A percentile compares a stretch with the other conserved stretches of the same genome.
Evolutionary conservation across 1,140 invertebrate genomes (phyloP).

Genomic region (Sarcophaga peregrina): DNA sequence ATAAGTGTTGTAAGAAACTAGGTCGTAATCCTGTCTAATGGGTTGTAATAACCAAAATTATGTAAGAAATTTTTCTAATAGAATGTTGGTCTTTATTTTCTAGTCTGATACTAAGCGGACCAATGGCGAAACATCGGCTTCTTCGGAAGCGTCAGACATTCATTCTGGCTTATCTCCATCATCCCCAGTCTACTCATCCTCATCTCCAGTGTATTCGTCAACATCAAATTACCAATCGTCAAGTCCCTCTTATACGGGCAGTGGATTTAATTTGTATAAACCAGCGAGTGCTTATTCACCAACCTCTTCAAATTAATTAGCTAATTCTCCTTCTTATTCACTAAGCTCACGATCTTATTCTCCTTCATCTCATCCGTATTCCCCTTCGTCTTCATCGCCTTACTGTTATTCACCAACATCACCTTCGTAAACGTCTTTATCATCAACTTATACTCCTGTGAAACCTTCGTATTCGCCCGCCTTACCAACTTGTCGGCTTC

Average conservation of each 20-base stretch:
- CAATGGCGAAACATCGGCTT: conserved; percentile 94
- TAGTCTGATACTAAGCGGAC: conserved; percentile 94
- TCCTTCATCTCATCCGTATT: conserved; percentile 85
- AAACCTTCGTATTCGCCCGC: conserved; percentile 77
- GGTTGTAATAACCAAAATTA: too few relatives aligned
- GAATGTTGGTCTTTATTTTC: conserved; percentile 54
- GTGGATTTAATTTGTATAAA: conserved; percentile 78
- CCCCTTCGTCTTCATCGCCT: conserved; percentile 74
- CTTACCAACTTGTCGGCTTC: conserved; percentile 79
- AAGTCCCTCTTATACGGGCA: conserved; percentile 78
- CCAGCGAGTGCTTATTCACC: conserved; percentile 84
- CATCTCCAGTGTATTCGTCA: conserved; percentile 77
- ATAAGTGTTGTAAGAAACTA: too few relatives aligned
- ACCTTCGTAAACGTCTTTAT: conserved; percentile 75
- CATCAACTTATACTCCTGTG: conserved; percentile 75
- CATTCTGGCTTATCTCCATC: conserved; percentile 80
- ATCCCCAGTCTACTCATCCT: conserved; percentile 81
- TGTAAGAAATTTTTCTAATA: conserved; percentile 65
- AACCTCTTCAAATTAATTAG: conserved; percentile 83
- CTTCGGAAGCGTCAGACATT: conserved; percentile 89
- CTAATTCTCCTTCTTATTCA: conserved; percentile 84
- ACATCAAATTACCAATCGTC: conserved; percentile 78
- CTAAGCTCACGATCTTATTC: conserved; percentile 85
- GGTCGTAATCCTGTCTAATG: too few relatives aligned
- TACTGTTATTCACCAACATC: conserved; percentile 77